A percentile compares a stretch with the other conserved stretches of the same genome.
Evolutionary conservation across 2,797 vertebrate genomes (phyloP).

Genomic region (Nasua narica): DNA sequence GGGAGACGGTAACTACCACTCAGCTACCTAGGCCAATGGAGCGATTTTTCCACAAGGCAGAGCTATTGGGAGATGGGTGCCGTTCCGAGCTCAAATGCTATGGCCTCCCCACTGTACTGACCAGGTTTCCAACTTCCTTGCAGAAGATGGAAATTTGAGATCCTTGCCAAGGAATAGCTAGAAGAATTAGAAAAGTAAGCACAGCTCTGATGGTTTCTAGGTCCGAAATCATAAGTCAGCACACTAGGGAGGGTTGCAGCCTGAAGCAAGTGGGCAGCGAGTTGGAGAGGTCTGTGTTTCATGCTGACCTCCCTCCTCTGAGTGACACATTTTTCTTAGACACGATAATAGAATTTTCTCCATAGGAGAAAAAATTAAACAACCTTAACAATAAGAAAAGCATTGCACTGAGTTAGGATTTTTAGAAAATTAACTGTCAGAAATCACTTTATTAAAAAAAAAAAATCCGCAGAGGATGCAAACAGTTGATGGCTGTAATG

Average conservation of each 20-base stretch:
- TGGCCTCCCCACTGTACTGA: background rate
- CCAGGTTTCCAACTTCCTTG: background rate
- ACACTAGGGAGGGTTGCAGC: background rate
- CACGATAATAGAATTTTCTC: slow-evolving; percentile 57
- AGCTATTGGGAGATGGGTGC: background rate
- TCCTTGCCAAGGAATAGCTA: background rate
- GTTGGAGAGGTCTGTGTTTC: background rate
- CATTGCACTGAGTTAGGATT: background rate
- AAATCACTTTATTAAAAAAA: background rate
- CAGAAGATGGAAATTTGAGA: background rate
- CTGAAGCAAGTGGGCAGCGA: background rate
- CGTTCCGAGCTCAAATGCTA: background rate
- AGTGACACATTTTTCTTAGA: slow-evolving; percentile 58
- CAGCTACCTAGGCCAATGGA: background rate
- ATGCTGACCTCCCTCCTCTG: slow-evolving; percentile 20
- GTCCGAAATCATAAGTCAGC: background rate
- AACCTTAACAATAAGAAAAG: slow-evolving; percentile 34
- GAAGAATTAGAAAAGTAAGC: slow-evolving; percentile 29
- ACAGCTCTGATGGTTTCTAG: background rate
- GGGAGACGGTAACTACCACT: background rate
- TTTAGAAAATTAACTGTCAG: slow-evolving; percentile 50
- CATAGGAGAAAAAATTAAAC: slow-evolving; percentile 45
- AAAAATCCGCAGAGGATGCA: background rate
- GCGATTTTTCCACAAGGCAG: background rate
- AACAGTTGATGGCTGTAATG: background rate